Evolutionary conservation across 2,113 vertebrate genomes (phyloP).

Genomic region (pig (Sus scrofa)): T2T-Sscrofa CM000825.6:51166001-51166500

Average conservation of each 20-base stretch:
- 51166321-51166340: neutral
- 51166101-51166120: neutral
- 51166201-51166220: neutral
- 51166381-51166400: neutral
- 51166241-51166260: neutral
- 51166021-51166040: neutral
- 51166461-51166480: accelerated
- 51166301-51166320: neutral
- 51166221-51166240: neutral
- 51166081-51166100: neutral
- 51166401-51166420: accelerated
- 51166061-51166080: neutral
- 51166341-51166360: too few species aligned
- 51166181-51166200: neutral
- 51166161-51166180: neutral
- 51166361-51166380: neutral
- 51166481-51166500: neutral
- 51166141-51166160: neutral
- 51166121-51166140: neutral
- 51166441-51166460: neutral
- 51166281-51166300: accelerated
- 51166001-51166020: neutral
- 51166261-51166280: neutral
- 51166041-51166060: neutral
- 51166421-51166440: neutral